Conservation (phyloP, 2,888 invertebrate species). For the Drosophila mulleri region DNA sequence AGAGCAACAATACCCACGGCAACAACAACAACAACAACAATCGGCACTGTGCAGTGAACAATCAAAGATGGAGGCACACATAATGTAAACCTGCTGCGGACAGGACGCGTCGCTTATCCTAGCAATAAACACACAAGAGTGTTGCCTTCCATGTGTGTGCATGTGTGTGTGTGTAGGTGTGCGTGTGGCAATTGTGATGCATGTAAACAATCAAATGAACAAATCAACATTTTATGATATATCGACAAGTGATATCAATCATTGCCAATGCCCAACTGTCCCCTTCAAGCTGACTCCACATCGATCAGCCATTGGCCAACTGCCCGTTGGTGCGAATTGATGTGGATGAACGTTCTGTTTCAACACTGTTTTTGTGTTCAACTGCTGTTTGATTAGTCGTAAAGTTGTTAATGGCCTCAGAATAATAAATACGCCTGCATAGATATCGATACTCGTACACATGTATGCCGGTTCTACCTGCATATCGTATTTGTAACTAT, state of each 20-base stretch:
- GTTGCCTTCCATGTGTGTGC: not conserved
- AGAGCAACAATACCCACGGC: conserved; percentile 12
- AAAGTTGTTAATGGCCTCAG: conserved; percentile 51
- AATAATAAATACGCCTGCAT: conserved; percentile 11
- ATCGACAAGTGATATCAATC: conserved; percentile 78
- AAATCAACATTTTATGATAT: conserved; percentile 79
- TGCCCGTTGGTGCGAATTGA: conserved; percentile 27
- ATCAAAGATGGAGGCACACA: conserved; percentile 55
- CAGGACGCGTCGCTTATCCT: conserved; percentile 17
- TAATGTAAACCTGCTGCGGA: conserved; percentile 22
- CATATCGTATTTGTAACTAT: not conserved
- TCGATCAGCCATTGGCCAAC: conserved; percentile 18
- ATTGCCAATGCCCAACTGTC: conserved; percentile 27
- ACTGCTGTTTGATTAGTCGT: conserved; percentile 56
- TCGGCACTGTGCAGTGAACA: conserved; percentile 26
- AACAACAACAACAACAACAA: conserved; percentile 26
- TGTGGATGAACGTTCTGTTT: conserved; percentile 23
- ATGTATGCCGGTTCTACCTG: not conserved
- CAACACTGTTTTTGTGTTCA: conserved; percentile 8
- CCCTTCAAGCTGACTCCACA: conserved; percentile 1
- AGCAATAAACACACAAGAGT: conserved; percentile 34
- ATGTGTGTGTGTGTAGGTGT: not conserved
- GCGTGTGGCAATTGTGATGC: conserved; percentile 55
- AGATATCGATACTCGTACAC: not conserved
- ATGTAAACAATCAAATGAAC: conserved; percentile 76